Evolutionary conservation across 2,888 invertebrate species (phyloP).

Genomic region (Eupithecia exiguata): DNA sequence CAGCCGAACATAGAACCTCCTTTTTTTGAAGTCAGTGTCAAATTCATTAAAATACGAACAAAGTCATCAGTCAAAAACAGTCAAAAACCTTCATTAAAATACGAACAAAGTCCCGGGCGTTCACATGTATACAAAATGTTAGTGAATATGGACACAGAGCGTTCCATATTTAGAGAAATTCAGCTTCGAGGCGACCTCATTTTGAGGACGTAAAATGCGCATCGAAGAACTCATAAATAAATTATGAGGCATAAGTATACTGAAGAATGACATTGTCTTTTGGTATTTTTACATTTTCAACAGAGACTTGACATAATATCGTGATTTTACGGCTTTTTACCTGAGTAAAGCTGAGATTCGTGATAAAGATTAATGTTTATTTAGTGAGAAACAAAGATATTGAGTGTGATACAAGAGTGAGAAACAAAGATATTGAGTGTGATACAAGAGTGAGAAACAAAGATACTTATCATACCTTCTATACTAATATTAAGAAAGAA

Average conservation of each 20-base stretch:
- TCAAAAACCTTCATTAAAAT: neutral
- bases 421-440: too few relatives aligned
- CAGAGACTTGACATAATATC: neutral
- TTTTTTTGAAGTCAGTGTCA: too few relatives aligned
- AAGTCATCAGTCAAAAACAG: too few relatives aligned
- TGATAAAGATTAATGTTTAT: neutral
- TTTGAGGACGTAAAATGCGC: conserved; percentile 16
- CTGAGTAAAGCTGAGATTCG: neutral
- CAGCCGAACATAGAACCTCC: too few relatives aligned
- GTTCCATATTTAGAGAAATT: conserved; percentile 16
- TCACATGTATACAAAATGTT: neutral
- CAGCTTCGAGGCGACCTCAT: conserved; percentile 15
- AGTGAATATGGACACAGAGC: neutral
- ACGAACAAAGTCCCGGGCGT: neutral
- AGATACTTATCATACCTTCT: neutral
- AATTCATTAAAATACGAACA: neutral
- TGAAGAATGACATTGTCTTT: conserved; percentile 3
- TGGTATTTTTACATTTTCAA: conserved; percentile 1
- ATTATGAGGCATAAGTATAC: conserved; percentile 3
- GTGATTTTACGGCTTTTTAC: neutral
- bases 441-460: neutral
- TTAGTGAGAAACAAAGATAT: neutral
- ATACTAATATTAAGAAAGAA: too few relatives aligned
- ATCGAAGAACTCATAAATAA: conserved; percentile 17
- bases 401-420: too few relatives aligned